phyloP scores from a whole-genome alignment of 2,113 vertebrate genomes.

The Coturnix japonica region DNA sequence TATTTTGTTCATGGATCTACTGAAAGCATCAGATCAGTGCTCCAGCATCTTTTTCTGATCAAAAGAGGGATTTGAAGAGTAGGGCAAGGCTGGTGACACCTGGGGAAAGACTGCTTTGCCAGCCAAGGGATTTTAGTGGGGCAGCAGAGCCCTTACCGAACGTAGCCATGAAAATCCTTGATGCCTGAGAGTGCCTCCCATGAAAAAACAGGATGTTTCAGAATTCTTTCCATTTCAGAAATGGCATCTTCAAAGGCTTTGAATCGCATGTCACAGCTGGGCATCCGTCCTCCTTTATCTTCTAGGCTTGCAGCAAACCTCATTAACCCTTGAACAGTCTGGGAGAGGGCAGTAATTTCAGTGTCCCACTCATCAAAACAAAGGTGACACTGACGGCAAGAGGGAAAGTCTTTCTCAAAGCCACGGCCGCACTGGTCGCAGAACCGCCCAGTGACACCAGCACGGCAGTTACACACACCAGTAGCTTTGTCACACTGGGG shows the following conservation, averaged over 20 bases:
- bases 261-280: constrained; percentile 46
- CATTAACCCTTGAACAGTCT: constrained; percentile 73
- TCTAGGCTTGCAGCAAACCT: constrained; percentile 62
- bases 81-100: not conserved
- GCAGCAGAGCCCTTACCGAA: constrained; percentile 69
- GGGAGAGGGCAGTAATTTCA: constrained; percentile 71
- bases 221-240: constrained; percentile 68
- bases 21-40: not conserved
- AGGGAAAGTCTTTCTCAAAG: constrained; percentile 78
- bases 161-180: constrained; percentile 71
- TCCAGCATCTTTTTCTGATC: not conserved
- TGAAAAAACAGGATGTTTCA: constrained; percentile 67
- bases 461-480: constrained; percentile 78
- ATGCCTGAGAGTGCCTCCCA: constrained; percentile 61
- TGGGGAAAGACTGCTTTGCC: not conserved
- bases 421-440: constrained; percentile 81
- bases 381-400: constrained; percentile 81
- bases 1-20: not conserved
- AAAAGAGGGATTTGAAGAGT: not conserved
- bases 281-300: constrained; percentile 58
- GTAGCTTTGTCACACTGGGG: constrained; percentile 83
- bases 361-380: constrained; percentile 82
- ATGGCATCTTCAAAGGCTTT: constrained; percentile 75
- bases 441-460: constrained; percentile 75
- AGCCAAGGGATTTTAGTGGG: not conserved